Base-by-base conservation (phyloP, 2,888 invertebrate genomes). In the Tenthredo amoena region DNA sequence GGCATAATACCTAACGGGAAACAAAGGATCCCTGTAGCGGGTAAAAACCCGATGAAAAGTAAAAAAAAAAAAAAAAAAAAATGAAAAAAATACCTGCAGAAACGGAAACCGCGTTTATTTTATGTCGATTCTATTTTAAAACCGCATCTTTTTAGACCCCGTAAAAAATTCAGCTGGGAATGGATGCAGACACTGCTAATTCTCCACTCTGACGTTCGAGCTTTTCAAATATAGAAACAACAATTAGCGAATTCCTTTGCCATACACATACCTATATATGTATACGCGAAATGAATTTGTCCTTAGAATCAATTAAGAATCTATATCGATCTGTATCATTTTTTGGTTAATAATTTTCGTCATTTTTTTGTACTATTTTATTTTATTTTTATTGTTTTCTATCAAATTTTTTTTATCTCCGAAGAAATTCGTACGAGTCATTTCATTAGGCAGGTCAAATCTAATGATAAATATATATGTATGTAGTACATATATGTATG, bases 31-130 rank as follows among this genome's bases (percentile, higher is more conserved):
- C 21, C 5, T 10, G 10, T 0, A 6, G 40, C n/a, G 71, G 40
- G n/a, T 55, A n/a, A n/a, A n/a, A 72, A n/a, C 6, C 2, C 2
- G 4, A 12, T 1, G 9, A n/a, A 43, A 40, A 74, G 9, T 1
- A 74, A 74, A 18, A 6, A 12, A 21, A 40, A 21, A 43, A 47
- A 12, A 21, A 74, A 43, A 5, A 40, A 26, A 10, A 43, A 26
- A n/a, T n/a, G n/a, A 47, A 43, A 26, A 26, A 62, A 26, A 21
- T 62, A 72, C n/a, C 47, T 26, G 74, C 26, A 43, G 74, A 74
- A 74, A 26, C 74, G n/a, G 43, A 74, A 74, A 26, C 12, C 47
- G 10, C 74, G 74, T 74, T 74, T 43, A 74, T 74, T 40, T 74
- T 18, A 47, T 31, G 5, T 15, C 26, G 68, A 34, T 68, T 31